phyloP scores from a whole-genome alignment of 2,113 vertebrate genomes.

The Lophochroa leadbeateri region DNA sequence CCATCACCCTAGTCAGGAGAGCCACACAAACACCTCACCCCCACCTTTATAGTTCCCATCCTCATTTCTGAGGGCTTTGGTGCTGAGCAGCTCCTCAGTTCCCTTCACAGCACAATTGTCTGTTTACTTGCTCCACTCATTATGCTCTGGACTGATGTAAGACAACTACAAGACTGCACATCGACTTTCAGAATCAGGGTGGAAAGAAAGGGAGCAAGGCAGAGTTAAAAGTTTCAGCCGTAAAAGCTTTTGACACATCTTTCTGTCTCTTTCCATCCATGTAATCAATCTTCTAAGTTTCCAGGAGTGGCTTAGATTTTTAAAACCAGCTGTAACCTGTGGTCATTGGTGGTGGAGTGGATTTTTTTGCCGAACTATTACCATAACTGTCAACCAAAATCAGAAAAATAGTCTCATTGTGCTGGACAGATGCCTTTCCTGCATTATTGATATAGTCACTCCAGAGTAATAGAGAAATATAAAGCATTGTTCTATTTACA shows the following conservation, averaged over 20 bases:
- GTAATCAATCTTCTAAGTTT: constrained; percentile 91
- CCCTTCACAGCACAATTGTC: fast-evolving
- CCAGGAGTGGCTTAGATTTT: constrained; percentile 85
- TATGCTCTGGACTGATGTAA: not conserved
- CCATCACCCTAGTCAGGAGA: not conserved
- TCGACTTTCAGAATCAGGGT: not conserved
- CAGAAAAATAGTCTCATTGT: constrained; percentile 98
- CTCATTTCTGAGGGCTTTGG: not conserved
- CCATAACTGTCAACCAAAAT: constrained; percentile 98
- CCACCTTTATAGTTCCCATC: not conserved
- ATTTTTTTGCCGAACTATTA: constrained; percentile 99
- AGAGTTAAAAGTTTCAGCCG: constrained; percentile 79
- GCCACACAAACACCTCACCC: not conserved
- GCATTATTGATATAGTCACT: constrained; percentile 99
- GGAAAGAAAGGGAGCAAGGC: not conserved
- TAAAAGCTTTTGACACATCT: constrained; percentile 81
- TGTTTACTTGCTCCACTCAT: not conserved
- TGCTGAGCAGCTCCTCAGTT: not conserved
- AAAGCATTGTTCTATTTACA: constrained; percentile 99
- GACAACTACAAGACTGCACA: not conserved
- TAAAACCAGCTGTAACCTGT: constrained; percentile 97
- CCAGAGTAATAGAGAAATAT: constrained; percentile 93
- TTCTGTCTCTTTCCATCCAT: constrained; percentile 80
- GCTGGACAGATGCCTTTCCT: constrained; percentile 93
- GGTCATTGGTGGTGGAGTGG: constrained; percentile 92